phyloP scores from a whole-genome alignment of 2,797 vertebrate species.

The Danionella dracula region DNA sequence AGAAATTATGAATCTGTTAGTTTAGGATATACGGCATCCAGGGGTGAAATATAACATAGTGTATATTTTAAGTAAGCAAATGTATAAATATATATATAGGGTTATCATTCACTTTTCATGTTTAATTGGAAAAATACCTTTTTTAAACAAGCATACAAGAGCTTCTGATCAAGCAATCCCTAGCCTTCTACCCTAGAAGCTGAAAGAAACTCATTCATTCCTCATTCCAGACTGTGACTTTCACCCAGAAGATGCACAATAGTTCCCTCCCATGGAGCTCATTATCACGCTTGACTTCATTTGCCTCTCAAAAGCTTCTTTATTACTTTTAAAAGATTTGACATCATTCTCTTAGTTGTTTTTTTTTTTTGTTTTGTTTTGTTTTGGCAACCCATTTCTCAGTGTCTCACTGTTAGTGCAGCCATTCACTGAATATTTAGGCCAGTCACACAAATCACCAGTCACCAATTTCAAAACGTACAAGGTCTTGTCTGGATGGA shows the following conservation, averaged over 20 bases:
- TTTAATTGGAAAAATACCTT: too few relatives aligned
- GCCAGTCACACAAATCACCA: neutral
- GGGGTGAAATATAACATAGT: too few relatives aligned
- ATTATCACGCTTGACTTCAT: constrained; percentile 21
- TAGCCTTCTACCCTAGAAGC: neutral
- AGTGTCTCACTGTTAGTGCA: neutral
- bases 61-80: too few relatives aligned
- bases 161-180: too few relatives aligned
- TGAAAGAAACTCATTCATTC: neutral
- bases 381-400: neutral
- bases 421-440: constrained; percentile 8
- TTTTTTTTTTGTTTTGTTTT: too few relatives aligned
- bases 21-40: too few relatives aligned
- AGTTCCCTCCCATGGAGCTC: neutral
- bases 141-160: too few relatives aligned
- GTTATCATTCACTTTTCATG: too few relatives aligned
- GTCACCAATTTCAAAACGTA: constrained; percentile 21
- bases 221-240: constrained; percentile 3
- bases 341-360: too few relatives aligned
- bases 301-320: constrained; percentile 1
- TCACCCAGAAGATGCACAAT: neutral
- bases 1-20: too few relatives aligned
- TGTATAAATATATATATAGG: too few relatives aligned
- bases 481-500: constrained; percentile 6
- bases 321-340: too few relatives aligned